Percentiles rank a stretch among this genome's conserved stretches.
phyloP scores from a whole-genome alignment of 2,888 invertebrate species.

The Phymatocera aterrima region DNA sequence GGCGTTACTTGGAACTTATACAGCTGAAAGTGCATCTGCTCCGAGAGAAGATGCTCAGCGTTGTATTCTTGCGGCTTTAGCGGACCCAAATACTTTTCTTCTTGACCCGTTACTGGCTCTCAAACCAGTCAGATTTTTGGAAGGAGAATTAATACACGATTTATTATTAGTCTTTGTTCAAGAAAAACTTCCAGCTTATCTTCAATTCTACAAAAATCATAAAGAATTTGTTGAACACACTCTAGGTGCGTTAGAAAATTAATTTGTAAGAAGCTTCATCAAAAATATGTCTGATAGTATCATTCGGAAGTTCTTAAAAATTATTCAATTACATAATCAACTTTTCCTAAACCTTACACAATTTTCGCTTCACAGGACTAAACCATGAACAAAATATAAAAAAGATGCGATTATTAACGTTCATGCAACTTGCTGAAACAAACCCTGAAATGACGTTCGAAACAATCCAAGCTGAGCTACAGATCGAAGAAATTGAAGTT shows the following conservation, averaged over 20 bases:
- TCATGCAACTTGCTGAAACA: slow-evolving; percentile 98
- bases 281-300: too few relatives aligned
- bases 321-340: neutral
- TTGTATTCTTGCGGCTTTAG: slow-evolving; percentile 96
- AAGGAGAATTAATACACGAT: slow-evolving; percentile 97
- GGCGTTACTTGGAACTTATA: slow-evolving; percentile 96
- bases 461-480: slow-evolving; percentile 90
- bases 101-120: slow-evolving; percentile 95
- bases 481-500: slow-evolving; percentile 91
- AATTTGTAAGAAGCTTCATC: slow-evolving; percentile 3
- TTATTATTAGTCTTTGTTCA: slow-evolving; percentile 95
- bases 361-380: slow-evolving; percentile 77
- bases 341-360: slow-evolving; percentile 19
- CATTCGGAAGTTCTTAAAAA: neutral
- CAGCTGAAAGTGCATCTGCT: slow-evolving; percentile 96
- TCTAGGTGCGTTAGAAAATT: slow-evolving; percentile 69
- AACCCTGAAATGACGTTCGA: slow-evolving; percentile 95
- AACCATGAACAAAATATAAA: slow-evolving; percentile 96
- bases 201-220: slow-evolving; percentile 93
- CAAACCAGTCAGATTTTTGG: slow-evolving; percentile 95
- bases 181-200: slow-evolving; percentile 94
- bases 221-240: slow-evolving; percentile 89
- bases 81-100: slow-evolving; percentile 96
- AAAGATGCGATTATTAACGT: slow-evolving; percentile 97
- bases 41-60: slow-evolving; percentile 97